These are phyloP conservation scores for Scophthalmus maximus DNA, from an alignment of 2,113 vertebrate genomes.

Conservation along the genomic window DNA sequence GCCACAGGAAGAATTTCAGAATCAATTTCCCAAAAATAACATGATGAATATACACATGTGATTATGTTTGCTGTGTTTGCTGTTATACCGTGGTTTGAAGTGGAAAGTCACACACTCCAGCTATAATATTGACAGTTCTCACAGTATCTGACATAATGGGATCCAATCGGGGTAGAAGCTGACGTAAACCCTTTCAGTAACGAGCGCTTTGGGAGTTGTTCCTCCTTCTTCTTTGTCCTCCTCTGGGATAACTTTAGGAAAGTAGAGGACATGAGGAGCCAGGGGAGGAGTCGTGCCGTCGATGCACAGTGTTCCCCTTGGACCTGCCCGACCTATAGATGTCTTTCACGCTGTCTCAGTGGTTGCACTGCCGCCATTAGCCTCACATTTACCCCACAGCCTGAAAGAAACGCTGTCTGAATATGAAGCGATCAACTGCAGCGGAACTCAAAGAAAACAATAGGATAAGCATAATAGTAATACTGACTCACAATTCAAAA, in stretches of 20 bases:
- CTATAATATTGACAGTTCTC: slow-evolving; percentile 13
- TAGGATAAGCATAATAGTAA: too few relatives aligned
- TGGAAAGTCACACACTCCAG: neutral
- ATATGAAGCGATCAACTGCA: neutral
- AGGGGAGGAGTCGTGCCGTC: slow-evolving; percentile 22
- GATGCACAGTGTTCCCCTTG: slow-evolving; percentile 29
- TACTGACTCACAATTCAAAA: neutral
- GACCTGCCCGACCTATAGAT: slow-evolving; percentile 41
- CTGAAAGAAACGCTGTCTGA: neutral
- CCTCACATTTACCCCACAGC: slow-evolving; percentile 1
- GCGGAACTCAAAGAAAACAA: neutral
- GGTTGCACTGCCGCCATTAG: slow-evolving; percentile 36
- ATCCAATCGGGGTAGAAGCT: slow-evolving; percentile 11
- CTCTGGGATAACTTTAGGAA: slow-evolving; percentile 31
- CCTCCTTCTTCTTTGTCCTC: slow-evolving; percentile 27
- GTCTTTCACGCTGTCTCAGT: slow-evolving; percentile 21
- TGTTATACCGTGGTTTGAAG: neutral
- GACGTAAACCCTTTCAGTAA: slow-evolving; percentile 33
- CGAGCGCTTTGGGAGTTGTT: slow-evolving; percentile 39
- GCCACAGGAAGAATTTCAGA: neutral
- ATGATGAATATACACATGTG: neutral
- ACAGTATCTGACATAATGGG: neutral
- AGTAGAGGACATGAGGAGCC: slow-evolving; percentile 19
- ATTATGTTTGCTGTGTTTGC: neutral
- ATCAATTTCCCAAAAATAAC: neutral